Base-by-base conservation (phyloP, 1,140 invertebrate species). In the Pinna nobilis region DNA sequence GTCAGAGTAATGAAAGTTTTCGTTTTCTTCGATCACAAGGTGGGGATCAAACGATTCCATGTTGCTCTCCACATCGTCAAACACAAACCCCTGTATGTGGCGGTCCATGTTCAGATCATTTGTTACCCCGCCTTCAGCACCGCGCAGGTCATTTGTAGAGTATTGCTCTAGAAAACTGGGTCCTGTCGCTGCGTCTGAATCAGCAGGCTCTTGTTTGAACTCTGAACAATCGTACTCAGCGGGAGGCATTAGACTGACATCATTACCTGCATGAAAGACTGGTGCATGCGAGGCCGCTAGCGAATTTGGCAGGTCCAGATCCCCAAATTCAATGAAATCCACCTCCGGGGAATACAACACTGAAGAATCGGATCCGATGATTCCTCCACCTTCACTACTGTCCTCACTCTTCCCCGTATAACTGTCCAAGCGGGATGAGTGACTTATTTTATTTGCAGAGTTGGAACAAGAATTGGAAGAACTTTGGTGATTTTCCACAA, bases 261-360 rank as follows among this genome's bases (percentile, higher is more conserved):
- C 59, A 30, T 63, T 33, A 63, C 59, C 28, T 6, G 44, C 39
- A 1, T 4, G 37, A 23, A 63, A 63, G 23, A 55, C n/a, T 20
- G 23, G 51, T 59, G 30, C 35, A 37, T 37, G 35, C 30, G 47
- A 51, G 41, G 44, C 47, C 18, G 57, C 65, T n/a, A n/a, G n/a
- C 51, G 64, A 74, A 11, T 35, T 51, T 6, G 73, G 73, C 57
- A 70, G 59, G 59, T 75, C 73, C 3, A 61, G 65, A 37, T 75
- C 73, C 1, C 64, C 41, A 65, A 69, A 75, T 50, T 75, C 73
- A 11, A 72, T 32, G 53, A 74, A 77, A 44, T 77, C 76, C n/a
- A 53, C 59, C 53, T 77, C 76, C 30, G 76, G 76, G 0, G 76
- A 74, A 30, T 74, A 69, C 11, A 74, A 39, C 3, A 53, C 39